phyloP scores from a whole-genome alignment of 1,140 invertebrate species.

The Metopolophium dirhodum region DNA sequence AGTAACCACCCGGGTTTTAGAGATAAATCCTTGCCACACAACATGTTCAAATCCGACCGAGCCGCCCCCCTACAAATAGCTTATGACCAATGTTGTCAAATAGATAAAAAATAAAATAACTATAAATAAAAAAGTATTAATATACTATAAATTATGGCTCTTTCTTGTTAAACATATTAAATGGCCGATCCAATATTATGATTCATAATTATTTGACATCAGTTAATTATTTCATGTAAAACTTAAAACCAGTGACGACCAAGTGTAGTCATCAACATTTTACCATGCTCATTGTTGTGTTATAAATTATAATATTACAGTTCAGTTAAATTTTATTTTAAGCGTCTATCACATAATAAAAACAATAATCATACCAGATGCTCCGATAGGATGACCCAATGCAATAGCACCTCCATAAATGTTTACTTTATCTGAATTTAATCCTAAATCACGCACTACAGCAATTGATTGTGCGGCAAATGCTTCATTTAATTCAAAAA shows the following conservation, averaged over 20 bases:
- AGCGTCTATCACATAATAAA: neutral
- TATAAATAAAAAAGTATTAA: too few species aligned
- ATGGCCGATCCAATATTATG: too few species aligned
- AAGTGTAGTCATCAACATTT: neutral
- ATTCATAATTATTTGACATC: too few species aligned
- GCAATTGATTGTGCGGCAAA: conserved; percentile 80
- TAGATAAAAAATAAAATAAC: too few species aligned
- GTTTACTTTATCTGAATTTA: conserved; percentile 79
- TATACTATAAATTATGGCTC: too few species aligned
- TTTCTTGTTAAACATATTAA: neutral
- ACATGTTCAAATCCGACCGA: too few species aligned
- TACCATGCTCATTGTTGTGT: neutral
- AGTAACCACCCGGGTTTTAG: too few species aligned
- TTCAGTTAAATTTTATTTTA: neutral
- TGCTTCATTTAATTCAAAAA: conserved; percentile 89
- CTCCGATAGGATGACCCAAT: conserved; percentile 89
- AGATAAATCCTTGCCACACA: too few species aligned
- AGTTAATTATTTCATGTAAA: neutral
- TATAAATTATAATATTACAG: neutral
- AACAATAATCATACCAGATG: conserved; percentile 68
- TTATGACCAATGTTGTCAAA: too few species aligned
- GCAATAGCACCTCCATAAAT: conserved; percentile 86
- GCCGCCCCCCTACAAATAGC: too few species aligned
- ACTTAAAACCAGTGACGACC: neutral
- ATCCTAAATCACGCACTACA: conserved; percentile 70